Conservation (phyloP, 2,797 vertebrate species). For the Micrastur ruficollis region DNA sequence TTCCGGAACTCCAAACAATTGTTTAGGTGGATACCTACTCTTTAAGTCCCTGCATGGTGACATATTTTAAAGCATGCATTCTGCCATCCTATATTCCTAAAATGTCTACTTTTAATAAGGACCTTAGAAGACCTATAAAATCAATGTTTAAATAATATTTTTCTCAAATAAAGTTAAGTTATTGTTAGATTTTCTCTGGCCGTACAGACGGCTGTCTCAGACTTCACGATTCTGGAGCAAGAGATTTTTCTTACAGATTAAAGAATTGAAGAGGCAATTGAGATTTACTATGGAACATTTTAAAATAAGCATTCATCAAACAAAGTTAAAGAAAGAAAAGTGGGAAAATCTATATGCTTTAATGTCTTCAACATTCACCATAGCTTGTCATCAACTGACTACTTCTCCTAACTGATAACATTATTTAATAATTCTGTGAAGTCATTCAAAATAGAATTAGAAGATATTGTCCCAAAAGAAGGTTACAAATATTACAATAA, state of each 20-base stretch:
- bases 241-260: neutral
- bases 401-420: neutral
- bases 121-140: neutral
- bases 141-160: neutral
- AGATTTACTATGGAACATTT: conserved; percentile 2
- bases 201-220: neutral
- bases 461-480: neutral
- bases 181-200: neutral
- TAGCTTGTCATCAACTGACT: neutral
- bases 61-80: neutral
- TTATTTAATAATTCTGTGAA: neutral
- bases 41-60: neutral
- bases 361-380: neutral
- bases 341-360: neutral
- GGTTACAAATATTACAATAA: neutral
- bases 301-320: neutral
- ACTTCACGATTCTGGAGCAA: neutral
- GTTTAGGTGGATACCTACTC: neutral
- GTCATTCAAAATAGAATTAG: neutral
- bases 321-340: neutral
- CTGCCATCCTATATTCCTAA: neutral
- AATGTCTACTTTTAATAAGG: neutral
- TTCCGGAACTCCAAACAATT: neutral
- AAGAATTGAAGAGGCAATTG: neutral
- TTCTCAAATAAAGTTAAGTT: neutral